Base-by-base conservation (phyloP, 2,797 vertebrate genomes). In the Hirundo rustica region DNA sequence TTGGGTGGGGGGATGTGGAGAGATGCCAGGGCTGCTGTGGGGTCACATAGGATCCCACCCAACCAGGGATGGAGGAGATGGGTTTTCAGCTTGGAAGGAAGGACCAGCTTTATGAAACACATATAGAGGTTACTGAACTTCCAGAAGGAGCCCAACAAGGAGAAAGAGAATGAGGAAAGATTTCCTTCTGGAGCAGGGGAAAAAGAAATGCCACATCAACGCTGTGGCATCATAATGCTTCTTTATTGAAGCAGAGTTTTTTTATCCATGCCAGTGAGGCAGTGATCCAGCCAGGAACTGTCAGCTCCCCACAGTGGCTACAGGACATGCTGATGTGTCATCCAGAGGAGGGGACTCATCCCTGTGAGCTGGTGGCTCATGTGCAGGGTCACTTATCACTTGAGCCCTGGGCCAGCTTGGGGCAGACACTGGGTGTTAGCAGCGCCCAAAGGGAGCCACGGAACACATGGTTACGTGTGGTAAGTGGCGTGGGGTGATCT, bases 401-500 rank as follows among this genome's bases (percentile, higher is more conserved):
- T 29, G 21, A 44, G 75, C 27, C 74, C 34, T 2, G 47, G 67
- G 89, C 62, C 74, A 47, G 72, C 48, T 30, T 0, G 0, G 81
- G 47, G 70, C 80, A 86, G 80, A 42, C 10, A 9, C 48, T 57
- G 66, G 34, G 66, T 55, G 71, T 67, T 48, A 67, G 7, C 75
- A 44, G 60, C 66, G 32, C 73, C 50, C 70, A 70, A 80, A 90
- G 47, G 66, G 62, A 62, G 54, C 38, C 40, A 19, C 84, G 58
- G 38, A 72, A 72, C 0, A 3, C 13, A 2, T 8, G 7, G 2
- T 45, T 26, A 65, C 21, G 3, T 1, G 1, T 16, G 61, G 13
- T 30, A 60, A 48, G 44, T 0, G 5, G 36, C 0, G 0, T 0
- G 1, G 12, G 12, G 26, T 29, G 30, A 16, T 27, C 32, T 48